These are phyloP conservation scores for Amblyraja radiata DNA, from an alignment of 2,797 vertebrate species.

Conservation along the genomic window DNA sequence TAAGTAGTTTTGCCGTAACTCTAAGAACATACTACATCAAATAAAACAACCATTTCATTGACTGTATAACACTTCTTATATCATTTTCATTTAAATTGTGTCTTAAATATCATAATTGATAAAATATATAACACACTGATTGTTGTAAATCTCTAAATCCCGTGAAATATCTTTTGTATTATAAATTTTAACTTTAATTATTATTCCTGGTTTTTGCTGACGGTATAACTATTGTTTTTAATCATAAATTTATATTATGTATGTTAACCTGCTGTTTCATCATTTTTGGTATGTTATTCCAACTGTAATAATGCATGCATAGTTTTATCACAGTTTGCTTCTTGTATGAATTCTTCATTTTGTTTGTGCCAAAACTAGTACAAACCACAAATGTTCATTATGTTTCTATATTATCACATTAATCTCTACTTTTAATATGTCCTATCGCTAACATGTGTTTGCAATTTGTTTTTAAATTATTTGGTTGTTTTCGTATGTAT, in stretches of 20 bases:
- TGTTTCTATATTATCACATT: not conserved
- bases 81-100: not conserved
- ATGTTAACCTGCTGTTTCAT: not conserved
- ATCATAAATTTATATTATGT: not conserved
- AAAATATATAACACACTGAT: no score
- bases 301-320: not conserved
- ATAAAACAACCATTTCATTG: not conserved
- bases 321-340: not conserved
- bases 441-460: not conserved
- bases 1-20: not conserved
- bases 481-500: not conserved
- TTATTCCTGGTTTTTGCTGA: constrained; percentile 14
- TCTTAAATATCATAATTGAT: not conserved
- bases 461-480: not conserved
- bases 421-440: not conserved
- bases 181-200: constrained; percentile 10
- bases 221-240: not conserved
- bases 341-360: not conserved
- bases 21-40: not conserved
- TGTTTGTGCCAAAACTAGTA: not conserved
- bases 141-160: not conserved
- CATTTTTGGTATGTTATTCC: not conserved
- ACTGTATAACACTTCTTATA: not conserved
- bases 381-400: not conserved
- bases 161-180: not conserved